phyloP scores from a whole-genome alignment of 2,797 vertebrate genomes.

The Gallinago solitaria region DNA sequence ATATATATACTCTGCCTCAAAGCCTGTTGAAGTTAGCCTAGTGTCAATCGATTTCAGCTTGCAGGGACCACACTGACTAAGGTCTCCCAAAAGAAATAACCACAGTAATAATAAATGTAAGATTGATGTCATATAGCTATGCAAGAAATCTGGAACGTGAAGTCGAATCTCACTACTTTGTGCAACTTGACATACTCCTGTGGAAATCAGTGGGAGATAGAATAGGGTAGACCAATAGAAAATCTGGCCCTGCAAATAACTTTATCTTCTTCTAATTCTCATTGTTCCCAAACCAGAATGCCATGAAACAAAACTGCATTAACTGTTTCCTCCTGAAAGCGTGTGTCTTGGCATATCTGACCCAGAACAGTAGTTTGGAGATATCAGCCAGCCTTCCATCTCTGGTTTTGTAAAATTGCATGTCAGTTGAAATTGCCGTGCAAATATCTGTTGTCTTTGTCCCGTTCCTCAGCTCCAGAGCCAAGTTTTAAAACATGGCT shows the following conservation, averaged over 20 bases:
- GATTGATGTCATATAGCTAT: not conserved
- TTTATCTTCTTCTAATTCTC: not conserved
- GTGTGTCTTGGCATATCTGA: not conserved
- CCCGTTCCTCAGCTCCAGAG: not conserved
- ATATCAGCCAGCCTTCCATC: not conserved
- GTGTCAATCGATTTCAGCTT: not conserved
- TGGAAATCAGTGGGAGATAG: not conserved
- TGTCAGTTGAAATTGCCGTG: not conserved
- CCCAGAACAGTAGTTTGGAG: not conserved
- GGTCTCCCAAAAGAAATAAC: not conserved
- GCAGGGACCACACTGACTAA: not conserved
- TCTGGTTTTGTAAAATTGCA: not conserved
- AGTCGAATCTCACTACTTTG: not conserved
- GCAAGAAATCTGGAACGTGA: not conserved
- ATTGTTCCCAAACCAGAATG: accelerated
- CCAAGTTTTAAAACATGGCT: not conserved
- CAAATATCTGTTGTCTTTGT: not conserved
- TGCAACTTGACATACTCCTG: not conserved
- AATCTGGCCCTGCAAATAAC: not conserved
- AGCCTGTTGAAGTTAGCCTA: not conserved
- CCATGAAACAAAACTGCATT: not conserved
- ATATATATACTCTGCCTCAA: not conserved
- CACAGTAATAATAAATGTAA: not conserved
- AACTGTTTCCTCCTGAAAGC: not conserved
- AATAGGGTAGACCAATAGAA: not conserved